Base-by-base conservation (phyloP, 2,797 vertebrate genomes). In the Leucoraja ocellata region DNA sequence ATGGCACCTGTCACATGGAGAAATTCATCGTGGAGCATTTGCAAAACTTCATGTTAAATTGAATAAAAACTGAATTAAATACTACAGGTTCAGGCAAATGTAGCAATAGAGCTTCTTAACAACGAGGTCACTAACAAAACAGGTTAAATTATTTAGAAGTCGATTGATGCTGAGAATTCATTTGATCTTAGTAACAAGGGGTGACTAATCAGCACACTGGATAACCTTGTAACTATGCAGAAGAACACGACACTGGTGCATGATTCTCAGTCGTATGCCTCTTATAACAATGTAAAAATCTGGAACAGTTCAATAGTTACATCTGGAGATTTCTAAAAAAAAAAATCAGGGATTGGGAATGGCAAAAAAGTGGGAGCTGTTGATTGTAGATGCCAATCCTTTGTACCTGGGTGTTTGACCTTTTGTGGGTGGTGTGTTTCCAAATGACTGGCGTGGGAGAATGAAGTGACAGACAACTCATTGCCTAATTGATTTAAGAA, bases 401-500 rank as follows among this genome's bases (percentile, higher is more conserved):
- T 96, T 96, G 95, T 95, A 95, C 96, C 95, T 95, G 95, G 97
- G 96, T 95, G 95, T 95, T 93, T 96, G 96, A 96, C 96, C 96
- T 96, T 96, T 96, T 95, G 95, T 96, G 95, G 96, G 95, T 95
- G 96, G 95, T 96, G 94, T 91, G 84, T 95, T 96, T 96, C 96
- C 95, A 96, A 95, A 95, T 95, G 95, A 96, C 96, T 96, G 96
- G 95, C 95, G 96, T 95, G 94, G 95, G 96, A 96, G 96, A 96
- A 96, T 95, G 95, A 97, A 96, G 96, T 96, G 96, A 97, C 96
- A 96, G 97, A 96, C 95, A 96, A 97, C 95, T 97, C 96, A 94
- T 95, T 96, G 96, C 96, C 96, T 97, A 98, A 98, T 98, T 98
- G 97, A 97, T 97, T 98, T 97, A 97, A 97, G 96, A 96, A 96